Percentiles rank a stretch among this genome's conserved stretches.
Evolutionary conservation across 2,888 invertebrate species (phyloP).

Genomic region (Zaprionus obscuricornis): DNA sequence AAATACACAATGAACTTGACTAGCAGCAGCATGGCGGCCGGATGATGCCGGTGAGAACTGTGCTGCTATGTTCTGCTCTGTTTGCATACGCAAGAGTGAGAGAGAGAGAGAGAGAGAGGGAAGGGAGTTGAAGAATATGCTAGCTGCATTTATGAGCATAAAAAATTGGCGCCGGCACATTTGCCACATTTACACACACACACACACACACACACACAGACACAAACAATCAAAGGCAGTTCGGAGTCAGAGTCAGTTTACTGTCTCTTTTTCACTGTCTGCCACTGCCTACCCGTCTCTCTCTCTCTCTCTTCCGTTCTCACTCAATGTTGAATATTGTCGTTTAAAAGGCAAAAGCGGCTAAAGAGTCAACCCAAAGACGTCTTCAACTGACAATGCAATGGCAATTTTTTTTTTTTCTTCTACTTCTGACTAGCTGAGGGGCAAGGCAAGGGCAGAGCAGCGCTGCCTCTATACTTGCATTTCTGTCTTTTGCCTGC

Average conservation of each 20-base stretch:
- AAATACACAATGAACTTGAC: conserved; percentile 75
- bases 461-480: neutral
- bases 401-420: conserved; percentile 30
- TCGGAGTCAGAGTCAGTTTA: no score
- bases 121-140: neutral
- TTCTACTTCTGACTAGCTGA: conserved; percentile 16
- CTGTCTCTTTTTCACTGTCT: no score
- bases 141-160: conserved; percentile 70
- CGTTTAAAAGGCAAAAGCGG: conserved; percentile 56
- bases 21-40: no score
- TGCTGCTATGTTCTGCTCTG: no score
- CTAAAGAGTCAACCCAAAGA: conserved; percentile 41
- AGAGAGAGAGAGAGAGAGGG: neutral
- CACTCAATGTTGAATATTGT: conserved; percentile 22
- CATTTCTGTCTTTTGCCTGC: neutral
- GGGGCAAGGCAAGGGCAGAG: no score
- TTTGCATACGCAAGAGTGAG: no score
- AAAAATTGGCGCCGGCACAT: conserved; percentile 70
- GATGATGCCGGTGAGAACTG: no score
- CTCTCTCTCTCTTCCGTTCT: conserved; percentile 16
- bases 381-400: conserved; percentile 65
- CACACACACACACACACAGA: conserved; percentile 47
- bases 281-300: no score
- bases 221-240: conserved; percentile 1
- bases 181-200: conserved; percentile 75